Percentiles rank a stretch among this genome's conserved stretches.
phyloP scores from a whole-genome alignment of 2,888 invertebrate genomes.

The Alviniconcha strummeri region DNA sequence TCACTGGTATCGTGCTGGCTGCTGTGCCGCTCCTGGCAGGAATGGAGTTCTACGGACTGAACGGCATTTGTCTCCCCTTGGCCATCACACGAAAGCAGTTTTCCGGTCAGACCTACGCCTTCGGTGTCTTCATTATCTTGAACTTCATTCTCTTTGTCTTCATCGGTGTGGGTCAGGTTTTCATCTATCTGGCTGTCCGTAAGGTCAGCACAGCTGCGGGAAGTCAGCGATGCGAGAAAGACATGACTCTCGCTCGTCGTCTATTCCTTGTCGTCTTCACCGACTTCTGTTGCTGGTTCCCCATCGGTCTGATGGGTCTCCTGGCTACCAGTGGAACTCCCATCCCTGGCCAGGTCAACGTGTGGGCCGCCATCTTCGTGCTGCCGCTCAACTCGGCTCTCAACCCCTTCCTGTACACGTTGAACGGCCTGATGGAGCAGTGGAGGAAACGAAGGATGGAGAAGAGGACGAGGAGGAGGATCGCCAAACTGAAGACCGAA shows the following conservation, averaged over 20 bases:
- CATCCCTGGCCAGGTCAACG: constrained; percentile 38
- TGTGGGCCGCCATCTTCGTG: constrained; percentile 70
- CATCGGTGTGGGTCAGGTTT: not conserved
- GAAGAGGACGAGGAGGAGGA: not conserved
- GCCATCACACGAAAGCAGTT: not conserved
- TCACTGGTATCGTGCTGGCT: not conserved
- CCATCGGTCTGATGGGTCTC: too few species aligned
- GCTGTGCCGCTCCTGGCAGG: constrained; percentile 6
- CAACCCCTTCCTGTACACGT: constrained; percentile 70
- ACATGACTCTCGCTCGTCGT: not conserved
- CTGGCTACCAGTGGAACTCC: constrained; percentile 32
- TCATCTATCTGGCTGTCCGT: not conserved
- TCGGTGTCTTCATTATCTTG: not conserved
- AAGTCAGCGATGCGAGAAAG: not conserved
- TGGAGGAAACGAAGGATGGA: constrained; percentile 2
- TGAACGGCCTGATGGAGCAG: constrained; percentile 34
- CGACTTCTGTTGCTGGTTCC: constrained; percentile 27
- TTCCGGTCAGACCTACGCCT: constrained; percentile 4
- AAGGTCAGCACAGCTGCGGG: not conserved
- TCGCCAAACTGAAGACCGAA: constrained; percentile 12
- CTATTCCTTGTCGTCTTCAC: constrained; percentile 1
- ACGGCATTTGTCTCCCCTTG: constrained; percentile 11
- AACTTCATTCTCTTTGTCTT: not conserved
- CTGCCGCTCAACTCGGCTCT: constrained; percentile 76
- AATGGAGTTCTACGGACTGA: constrained; percentile 18